phyloP scores from a whole-genome alignment of 1,140 invertebrate species.

The Campoletis sonorensis region DNA sequence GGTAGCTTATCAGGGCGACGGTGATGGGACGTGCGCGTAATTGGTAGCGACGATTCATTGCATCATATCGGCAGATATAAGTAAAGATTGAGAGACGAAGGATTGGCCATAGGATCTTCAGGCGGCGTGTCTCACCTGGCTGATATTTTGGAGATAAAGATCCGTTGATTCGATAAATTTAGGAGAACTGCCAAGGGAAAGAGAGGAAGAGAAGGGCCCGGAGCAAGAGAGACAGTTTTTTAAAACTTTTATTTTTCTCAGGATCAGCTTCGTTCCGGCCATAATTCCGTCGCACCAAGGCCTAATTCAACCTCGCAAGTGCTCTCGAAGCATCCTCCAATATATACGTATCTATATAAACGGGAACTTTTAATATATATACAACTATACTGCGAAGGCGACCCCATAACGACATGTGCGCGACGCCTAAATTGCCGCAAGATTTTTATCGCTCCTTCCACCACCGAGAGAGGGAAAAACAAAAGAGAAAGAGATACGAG shows the following conservation, averaged over 20 bases:
- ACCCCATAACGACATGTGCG: conserved; percentile 71
- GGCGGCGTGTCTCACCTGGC: conserved; percentile 30
- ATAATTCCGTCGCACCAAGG: conserved; percentile 56
- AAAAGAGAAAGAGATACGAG: conserved; percentile 63
- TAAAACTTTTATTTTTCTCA: conserved; percentile 1
- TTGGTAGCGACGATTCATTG: conserved; percentile 50
- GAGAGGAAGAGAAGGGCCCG: too few species aligned
- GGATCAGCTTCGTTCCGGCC: conserved; percentile 52
- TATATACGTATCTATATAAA: conserved; percentile 34
- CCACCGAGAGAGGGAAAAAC: conserved; percentile 62
- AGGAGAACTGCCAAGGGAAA: background rate
- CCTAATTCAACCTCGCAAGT: conserved; percentile 53
- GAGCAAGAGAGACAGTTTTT: conserved; percentile 40
- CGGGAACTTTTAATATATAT: conserved; percentile 1
- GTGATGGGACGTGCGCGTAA: conserved; percentile 50
- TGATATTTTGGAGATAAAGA: conserved; percentile 20
- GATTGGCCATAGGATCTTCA: conserved; percentile 22
- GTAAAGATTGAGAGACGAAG: background rate
- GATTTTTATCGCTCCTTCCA: conserved; percentile 67
- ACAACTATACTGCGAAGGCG: background rate
- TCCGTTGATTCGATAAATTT: conserved; percentile 41
- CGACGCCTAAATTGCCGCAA: conserved; percentile 72
- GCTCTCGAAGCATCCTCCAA: conserved; percentile 36
- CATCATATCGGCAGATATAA: conserved; percentile 1
- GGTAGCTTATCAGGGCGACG: conserved; percentile 50